Base-by-base conservation (phyloP, 2,888 invertebrate genomes). In the Xestia sexstrigata region DNA sequence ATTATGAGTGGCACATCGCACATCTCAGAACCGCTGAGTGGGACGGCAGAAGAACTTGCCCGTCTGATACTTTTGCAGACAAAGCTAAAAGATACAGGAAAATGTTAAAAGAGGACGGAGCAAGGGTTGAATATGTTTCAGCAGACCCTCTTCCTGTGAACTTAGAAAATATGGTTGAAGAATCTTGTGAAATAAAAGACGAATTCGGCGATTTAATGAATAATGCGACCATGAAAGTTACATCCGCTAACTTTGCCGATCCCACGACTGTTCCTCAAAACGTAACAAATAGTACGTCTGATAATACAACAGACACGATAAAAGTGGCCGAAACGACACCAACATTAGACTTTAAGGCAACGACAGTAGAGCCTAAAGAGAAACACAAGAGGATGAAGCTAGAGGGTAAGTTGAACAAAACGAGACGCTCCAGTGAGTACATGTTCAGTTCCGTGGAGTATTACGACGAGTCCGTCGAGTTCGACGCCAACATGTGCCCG, bases 391-490 rank as follows among this genome's bases (percentile, higher is more conserved):
- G 63, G 60, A 76, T 13, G 65, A 70, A 62, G 42, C 13, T 35
- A 20, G 13, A 9, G 35, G 26, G 65, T 79, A 84, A 68, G 72
- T 42, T 39, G 23, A 89, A 85, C 76, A 81, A 75, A 79, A 87
- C 71, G 7, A 90, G 94, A 52, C 89, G 94, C 11, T 88, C 87
- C 0, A 90, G 90, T 35, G 95, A 95, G 23, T 96, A 96, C 74
- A 87, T 92, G 84, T 95, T 95, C 60, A 95, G 95, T 76, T 94
- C 95, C 0, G 80, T 90, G 0, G 96, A 96, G 79, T 96, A 96
- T 79, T 95, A 95, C 62, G 96, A 95, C 23, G 95, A 95, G 5
- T 67, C 81, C 0, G 72, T 84, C 0, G 91, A 91, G 4, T 95
- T 95, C 66, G 89, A 93, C 20, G 58, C 30, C 0, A 8, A 70